Evolutionary conservation across 1,140 invertebrate genomes (phyloP).

Genomic region (Sarcophaga peregrina): DNA sequence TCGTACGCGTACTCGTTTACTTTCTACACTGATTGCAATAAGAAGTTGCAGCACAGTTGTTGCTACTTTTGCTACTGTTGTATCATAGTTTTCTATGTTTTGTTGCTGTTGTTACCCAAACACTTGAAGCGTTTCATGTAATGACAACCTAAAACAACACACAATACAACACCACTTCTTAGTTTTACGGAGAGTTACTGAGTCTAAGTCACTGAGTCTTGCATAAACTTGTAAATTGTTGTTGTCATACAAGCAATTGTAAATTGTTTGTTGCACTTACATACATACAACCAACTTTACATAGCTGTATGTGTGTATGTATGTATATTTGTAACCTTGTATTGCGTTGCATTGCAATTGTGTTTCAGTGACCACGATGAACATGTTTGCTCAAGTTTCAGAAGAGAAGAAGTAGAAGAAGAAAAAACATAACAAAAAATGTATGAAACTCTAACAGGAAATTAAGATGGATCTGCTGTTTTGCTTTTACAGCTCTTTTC

Average conservation of each 20-base stretch:
- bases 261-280: not conserved
- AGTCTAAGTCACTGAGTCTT: not conserved
- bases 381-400: slow-evolving; percentile 16
- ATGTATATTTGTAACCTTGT: not conserved
- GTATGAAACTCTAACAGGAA: not conserved
- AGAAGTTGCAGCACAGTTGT: no score
- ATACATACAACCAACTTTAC: not conserved
- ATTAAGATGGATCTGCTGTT: slow-evolving; percentile 27
- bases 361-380: slow-evolving; percentile 22
- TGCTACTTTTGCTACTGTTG: not conserved
- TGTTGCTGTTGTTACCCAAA: slow-evolving; percentile 21
- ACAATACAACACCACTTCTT: slow-evolving; percentile 25
- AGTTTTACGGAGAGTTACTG: not conserved
- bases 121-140: slow-evolving; percentile 41
- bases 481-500: not conserved
- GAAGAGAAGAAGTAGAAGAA: not conserved
- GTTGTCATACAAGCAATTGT: slow-evolving; percentile 33
- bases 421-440: no score
- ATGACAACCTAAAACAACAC: slow-evolving; percentile 37
- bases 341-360: not conserved
- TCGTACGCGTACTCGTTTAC: not conserved
- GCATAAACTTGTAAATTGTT: slow-evolving; percentile 41
- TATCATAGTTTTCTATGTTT: not conserved
- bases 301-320: not conserved
- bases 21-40: not conserved